Percentiles rank a stretch among this genome's conserved stretches.
These are phyloP conservation scores for Cyanistes caeruleus DNA, from an alignment of 2,113 vertebrate species.

Conservation along the genomic window DNA sequence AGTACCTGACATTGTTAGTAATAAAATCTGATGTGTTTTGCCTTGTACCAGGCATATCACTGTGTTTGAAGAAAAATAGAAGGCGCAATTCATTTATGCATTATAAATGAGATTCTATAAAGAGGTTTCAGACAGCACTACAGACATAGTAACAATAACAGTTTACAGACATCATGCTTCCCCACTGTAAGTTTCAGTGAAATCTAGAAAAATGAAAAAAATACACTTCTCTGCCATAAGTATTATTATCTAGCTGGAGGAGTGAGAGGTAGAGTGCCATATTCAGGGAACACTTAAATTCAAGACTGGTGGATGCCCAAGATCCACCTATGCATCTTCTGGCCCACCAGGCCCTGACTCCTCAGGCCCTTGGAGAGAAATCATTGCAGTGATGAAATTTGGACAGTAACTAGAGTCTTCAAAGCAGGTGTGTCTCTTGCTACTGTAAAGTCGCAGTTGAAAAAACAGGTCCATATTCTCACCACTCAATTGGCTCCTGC, in stretches of 20 bases:
- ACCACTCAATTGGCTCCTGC: rapidly evolving
- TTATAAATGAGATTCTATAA: neutral
- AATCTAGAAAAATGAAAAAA: neutral
- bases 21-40: neutral
- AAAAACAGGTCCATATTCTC: neutral
- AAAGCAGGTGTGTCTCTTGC: neutral
- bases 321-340: neutral
- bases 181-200: neutral
- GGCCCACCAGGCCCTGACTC: neutral
- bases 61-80: neutral
- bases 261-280: neutral
- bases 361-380: neutral
- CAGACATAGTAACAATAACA: neutral
- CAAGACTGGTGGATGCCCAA: no score
- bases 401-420: neutral
- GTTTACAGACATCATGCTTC: neutral
- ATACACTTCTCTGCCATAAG: neutral
- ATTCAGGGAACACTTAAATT: neutral
- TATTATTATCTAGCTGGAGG: neutral
- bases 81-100: neutral
- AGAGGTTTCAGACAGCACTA: neutral
- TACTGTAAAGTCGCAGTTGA: neutral
- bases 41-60: neutral
- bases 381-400: neutral
- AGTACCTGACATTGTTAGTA: neutral